Conservation (phyloP, 35 echinoderm and acorn worm genomes). For the Hemicentrotus pulcherrimus region DNA sequence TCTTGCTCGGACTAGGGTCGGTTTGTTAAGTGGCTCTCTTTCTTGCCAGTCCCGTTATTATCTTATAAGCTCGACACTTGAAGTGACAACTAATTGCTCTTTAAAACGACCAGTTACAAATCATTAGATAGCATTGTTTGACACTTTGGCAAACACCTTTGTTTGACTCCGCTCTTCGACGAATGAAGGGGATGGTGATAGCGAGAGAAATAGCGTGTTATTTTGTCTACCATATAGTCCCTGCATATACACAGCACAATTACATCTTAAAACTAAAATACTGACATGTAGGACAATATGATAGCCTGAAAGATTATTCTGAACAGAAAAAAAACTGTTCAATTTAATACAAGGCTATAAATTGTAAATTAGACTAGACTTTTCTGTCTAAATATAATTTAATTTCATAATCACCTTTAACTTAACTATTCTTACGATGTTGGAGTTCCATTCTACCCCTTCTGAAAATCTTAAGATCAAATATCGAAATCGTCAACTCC, state of each 20-base stretch:
- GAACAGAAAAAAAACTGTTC: no score
- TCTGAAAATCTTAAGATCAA: neutral
- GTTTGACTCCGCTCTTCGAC: neutral
- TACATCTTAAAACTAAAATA: neutral
- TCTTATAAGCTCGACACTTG: neutral
- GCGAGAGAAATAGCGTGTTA: neutral
- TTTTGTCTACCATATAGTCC: neutral
- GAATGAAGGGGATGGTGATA: neutral
- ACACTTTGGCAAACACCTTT: neutral
- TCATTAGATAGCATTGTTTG: conserved; percentile 22
- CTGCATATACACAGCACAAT: neutral
- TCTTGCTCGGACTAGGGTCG: conserved; percentile 1
- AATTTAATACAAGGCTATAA: no score
- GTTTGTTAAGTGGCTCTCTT: neutral
- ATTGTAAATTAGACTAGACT: no score
- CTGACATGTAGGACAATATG: neutral
- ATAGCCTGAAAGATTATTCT: neutral
- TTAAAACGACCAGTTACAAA: conserved; percentile 28
- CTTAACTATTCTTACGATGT: neutral
- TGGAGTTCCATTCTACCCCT: neutral
- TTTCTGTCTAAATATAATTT: neutral
- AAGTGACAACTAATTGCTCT: conserved; percentile 49
- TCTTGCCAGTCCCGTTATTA: neutral
- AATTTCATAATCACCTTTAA: neutral
- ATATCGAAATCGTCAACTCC: neutral